A percentile compares a stretch with the other conserved stretches of the same genome.
Evolutionary conservation across 2,888 invertebrate species (phyloP).

Genomic region (Dryomyza anilis): DNA sequence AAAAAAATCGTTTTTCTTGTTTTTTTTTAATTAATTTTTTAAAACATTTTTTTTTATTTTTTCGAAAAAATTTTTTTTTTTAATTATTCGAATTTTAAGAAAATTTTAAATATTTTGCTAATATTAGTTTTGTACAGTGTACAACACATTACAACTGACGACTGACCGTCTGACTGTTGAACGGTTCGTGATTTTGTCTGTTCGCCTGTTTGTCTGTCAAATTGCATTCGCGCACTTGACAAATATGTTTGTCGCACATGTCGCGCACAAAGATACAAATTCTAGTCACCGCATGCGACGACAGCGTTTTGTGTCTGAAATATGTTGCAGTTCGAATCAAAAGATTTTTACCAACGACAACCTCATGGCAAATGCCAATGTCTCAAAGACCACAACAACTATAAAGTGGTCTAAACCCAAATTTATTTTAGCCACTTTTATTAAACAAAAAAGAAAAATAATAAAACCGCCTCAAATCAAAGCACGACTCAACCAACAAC

Average conservation of each 20-base stretch:
- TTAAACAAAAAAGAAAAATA: too few species aligned
- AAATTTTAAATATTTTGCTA: too few species aligned
- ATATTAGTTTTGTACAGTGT: too few species aligned
- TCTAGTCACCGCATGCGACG: too few species aligned
- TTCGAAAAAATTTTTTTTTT: too few species aligned
- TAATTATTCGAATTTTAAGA: too few species aligned
- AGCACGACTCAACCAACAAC: neutral
- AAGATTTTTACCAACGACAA: neutral
- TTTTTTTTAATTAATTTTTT: too few species aligned
- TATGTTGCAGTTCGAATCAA: neutral
- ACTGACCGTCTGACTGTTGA: neutral
- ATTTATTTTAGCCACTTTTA: constrained; percentile 1
- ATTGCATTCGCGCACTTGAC: neutral
- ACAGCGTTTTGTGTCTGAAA: too few species aligned
- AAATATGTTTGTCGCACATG: neutral
- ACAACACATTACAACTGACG: too few species aligned
- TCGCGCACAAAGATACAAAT: neutral
- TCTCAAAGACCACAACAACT: neutral
- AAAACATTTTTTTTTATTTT: too few species aligned
- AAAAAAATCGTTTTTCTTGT: too few species aligned
- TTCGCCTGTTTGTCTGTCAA: neutral
- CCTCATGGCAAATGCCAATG: constrained; percentile 17
- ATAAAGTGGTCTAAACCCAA: constrained; percentile 12
- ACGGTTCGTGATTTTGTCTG: neutral
- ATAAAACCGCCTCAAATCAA: neutral